Conservation (phyloP, 2,888 invertebrate species). For the Drosophila limbata region DNA sequence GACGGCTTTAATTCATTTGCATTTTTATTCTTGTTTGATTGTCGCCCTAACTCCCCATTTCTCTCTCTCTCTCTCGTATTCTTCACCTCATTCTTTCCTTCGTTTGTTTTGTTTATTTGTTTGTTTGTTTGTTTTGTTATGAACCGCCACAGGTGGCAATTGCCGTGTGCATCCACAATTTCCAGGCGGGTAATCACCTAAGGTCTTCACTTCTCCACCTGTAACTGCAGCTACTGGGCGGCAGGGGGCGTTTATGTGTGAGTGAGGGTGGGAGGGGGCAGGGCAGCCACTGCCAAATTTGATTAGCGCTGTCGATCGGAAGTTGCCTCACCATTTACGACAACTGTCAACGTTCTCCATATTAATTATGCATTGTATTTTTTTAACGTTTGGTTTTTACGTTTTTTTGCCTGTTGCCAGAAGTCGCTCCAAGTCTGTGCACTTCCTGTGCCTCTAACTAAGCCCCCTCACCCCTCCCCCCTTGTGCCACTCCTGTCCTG, state of each 20-base stretch:
- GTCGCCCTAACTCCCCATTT: background rate
- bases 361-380: conserved; percentile 61
- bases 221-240: background rate
- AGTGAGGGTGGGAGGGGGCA: background rate
- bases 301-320: conserved; percentile 60
- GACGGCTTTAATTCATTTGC: background rate
- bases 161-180: conserved; percentile 63
- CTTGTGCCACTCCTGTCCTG: background rate
- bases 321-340: conserved; percentile 72
- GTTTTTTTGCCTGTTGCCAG: conserved; percentile 17
- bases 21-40: conserved; percentile 7
- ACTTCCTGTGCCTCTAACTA: conserved; percentile 59
- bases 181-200: conserved; percentile 47
- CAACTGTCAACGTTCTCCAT: conserved; percentile 72
- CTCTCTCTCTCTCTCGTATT: background rate
- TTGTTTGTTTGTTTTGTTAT: conserved; percentile 23
- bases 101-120: conserved; percentile 13
- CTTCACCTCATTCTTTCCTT: background rate
- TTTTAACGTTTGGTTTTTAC: conserved; percentile 5
- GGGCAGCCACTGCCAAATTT: conserved; percentile 53
- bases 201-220: conserved; percentile 4
- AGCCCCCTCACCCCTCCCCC: background rate
- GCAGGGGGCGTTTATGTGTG: background rate
- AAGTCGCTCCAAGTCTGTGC: conserved; percentile 51
- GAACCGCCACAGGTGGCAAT: conserved; percentile 70